Evolutionary conservation across 2,797 vertebrate genomes (phyloP).

Genomic region (Tamandua tetradactyla): DNA sequence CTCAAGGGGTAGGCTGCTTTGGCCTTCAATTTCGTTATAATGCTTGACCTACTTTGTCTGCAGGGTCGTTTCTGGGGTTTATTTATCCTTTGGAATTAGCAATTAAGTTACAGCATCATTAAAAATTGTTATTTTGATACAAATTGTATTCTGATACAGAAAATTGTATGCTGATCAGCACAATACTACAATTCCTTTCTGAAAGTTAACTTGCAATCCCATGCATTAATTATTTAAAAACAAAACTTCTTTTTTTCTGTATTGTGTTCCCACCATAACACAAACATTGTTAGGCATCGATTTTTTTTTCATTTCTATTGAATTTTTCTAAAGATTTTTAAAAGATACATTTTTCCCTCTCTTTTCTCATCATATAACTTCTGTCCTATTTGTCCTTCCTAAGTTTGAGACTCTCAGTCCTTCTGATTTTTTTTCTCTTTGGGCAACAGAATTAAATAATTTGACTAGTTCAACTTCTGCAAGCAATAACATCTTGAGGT

Average conservation of each 20-base stretch:
- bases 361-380: slow-evolving; percentile 27
- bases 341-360: slow-evolving; percentile 34
- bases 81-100: slow-evolving; percentile 36
- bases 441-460: slow-evolving; percentile 18
- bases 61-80: slow-evolving; percentile 21
- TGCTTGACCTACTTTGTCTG: not conserved
- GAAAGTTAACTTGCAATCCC: slow-evolving; percentile 10
- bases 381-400: slow-evolving; percentile 41
- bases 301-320: not conserved
- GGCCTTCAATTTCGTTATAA: not conserved
- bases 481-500: not conserved
- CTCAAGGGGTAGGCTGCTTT: slow-evolving; percentile 22
- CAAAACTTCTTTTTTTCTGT: no score
- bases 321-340: slow-evolving; percentile 52
- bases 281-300: not conserved
- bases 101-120: slow-evolving; percentile 7
- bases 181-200: slow-evolving; percentile 10
- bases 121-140: slow-evolving; percentile 20
- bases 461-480: not conserved
- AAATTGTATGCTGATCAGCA: slow-evolving; percentile 14
- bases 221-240: slow-evolving; percentile 44
- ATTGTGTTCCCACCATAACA: not conserved
- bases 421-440: not conserved
- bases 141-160: slow-evolving; percentile 15
- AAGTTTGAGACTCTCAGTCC: slow-evolving; percentile 54